These are phyloP conservation scores for Papilio elwesi DNA, from an alignment of 2,888 invertebrate genomes.

Conservation along the genomic window DNA sequence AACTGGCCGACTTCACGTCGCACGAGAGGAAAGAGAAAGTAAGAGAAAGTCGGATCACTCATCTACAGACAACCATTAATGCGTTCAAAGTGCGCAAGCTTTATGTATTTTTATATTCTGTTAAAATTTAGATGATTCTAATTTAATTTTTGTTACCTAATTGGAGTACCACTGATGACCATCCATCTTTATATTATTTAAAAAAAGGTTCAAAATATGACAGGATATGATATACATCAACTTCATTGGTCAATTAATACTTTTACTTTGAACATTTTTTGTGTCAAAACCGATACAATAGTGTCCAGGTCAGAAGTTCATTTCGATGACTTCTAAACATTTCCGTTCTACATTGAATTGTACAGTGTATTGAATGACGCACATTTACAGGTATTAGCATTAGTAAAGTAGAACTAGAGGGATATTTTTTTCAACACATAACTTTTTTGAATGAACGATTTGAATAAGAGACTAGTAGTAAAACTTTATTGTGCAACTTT, in stretches of 20 bases:
- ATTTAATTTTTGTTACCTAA: neutral
- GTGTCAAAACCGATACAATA: neutral
- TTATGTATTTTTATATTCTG: neutral
- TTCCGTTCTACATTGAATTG: too few relatives aligned
- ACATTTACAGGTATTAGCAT: too few relatives aligned
- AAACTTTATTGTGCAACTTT: too few relatives aligned
- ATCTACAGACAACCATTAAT: neutral
- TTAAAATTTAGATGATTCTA: neutral
- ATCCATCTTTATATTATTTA: too few relatives aligned
- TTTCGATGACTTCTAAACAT: neutral
- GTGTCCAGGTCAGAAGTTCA: constrained; percentile 8
- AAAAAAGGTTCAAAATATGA: too few relatives aligned
- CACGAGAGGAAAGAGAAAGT: constrained; percentile 89
- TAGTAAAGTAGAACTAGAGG: too few relatives aligned
- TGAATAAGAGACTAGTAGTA: too few relatives aligned
- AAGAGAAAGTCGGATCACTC: constrained; percentile 47
- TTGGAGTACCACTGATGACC: too few relatives aligned
- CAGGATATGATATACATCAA: neutral
- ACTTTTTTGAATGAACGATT: too few relatives aligned
- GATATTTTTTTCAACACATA: too few relatives aligned
- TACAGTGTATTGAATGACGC: too few relatives aligned
- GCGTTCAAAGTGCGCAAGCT: neutral
- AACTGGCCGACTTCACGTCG: constrained; percentile 88
- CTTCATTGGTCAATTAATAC: neutral
- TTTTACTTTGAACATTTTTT: neutral